Evolutionary conservation across 2,888 invertebrate species (phyloP), one percentile per base, ranked within the genome.

Genomic region (Chrysodeixis includens): DNA sequence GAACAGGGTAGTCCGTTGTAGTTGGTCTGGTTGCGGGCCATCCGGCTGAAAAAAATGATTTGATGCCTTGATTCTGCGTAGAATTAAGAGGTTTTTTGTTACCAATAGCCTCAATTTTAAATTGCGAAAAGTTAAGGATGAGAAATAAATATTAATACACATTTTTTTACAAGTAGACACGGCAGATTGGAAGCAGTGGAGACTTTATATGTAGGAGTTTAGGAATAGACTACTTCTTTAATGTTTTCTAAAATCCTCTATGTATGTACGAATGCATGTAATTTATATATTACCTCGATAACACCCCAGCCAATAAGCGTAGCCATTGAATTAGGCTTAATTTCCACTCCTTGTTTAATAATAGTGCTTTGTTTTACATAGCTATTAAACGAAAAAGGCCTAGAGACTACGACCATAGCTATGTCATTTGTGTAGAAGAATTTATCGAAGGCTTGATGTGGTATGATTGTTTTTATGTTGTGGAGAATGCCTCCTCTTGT

Each of bases 261-360:
- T n/a, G n/a, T n/a, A n/a, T n/a, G n/a, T n/a, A n/a, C n/a, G n/a
- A n/a, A n/a, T n/a, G n/a, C n/a, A n/a, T n/a, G n/a, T n/a, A n/a
- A n/a, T n/a, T n/a, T n/a, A n/a, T n/a, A n/a, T n/a, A n/a, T n/a
- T 69, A 94, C 94, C 87, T 93, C 86, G 1, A 85, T 84, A 30
- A 92, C 88, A 12, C 95, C 95, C 95, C 95, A 95, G 56, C 95
- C 95, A 30, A 92, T 86, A 0, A 95, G 76, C 0, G 89, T 88
- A 60, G 90, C 88, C 0, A 90, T 53, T 7, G 92, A 89, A 69
- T 90, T 86, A 5, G 88, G 81, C 49, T 83, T 86, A 0, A 94
- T 78, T 69, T 93, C 92, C 2, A 88, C 86, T 1, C 88, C 86
- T 44, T 87, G 86, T 62, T 90, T 92, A 0, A 93, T 88, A 12